phyloP scores from a whole-genome alignment of 2,797 vertebrate genomes.

The Alfaro cultratus region DNA sequence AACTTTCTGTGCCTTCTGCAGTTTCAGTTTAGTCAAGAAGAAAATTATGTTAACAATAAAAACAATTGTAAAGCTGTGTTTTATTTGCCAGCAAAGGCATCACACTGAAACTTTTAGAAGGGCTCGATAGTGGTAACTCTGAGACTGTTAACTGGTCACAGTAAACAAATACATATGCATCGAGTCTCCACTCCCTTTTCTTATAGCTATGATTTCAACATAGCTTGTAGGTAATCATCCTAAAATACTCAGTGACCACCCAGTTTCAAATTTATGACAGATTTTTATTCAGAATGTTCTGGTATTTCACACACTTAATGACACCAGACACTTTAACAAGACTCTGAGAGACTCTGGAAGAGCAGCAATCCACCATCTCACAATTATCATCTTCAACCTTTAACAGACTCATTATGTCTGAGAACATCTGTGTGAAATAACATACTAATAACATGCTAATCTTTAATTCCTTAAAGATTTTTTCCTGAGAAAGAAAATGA shows the following conservation, averaged over 20 bases:
- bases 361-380: not conserved
- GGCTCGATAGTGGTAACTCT: not conserved
- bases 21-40: not conserved
- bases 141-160: not conserved
- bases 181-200: not conserved
- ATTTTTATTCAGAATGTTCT: not conserved
- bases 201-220: not conserved
- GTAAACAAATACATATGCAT: not conserved
- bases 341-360: not conserved
- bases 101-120: not conserved
- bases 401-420: not conserved
- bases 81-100: not conserved
- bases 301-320: not conserved
- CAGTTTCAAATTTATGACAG: slow-evolving; percentile 7
- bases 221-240: not conserved
- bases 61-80: not conserved
- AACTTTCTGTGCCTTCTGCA: not conserved
- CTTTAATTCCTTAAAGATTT: not conserved
- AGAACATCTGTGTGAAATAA: not conserved
- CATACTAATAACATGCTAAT: no score
- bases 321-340: not conserved
- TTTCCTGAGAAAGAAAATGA: not conserved
- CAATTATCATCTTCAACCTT: not conserved
- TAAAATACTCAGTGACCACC: not conserved
- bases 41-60: not conserved